Evolutionary conservation across 2,113 vertebrate genomes (phyloP).

Genomic region (Cheirogaleus medius): DNA sequence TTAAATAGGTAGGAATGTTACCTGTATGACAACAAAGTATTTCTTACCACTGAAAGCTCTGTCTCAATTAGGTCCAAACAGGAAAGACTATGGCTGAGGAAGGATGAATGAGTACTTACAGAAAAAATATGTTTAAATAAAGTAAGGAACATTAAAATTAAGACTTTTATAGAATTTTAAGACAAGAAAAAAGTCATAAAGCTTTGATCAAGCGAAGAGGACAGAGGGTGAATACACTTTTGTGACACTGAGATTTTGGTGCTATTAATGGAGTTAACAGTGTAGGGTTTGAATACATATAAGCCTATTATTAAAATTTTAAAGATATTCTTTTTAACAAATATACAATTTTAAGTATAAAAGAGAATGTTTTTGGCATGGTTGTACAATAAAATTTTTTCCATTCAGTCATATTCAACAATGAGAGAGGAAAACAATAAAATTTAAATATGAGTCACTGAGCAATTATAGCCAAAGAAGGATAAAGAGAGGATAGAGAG

Average conservation of each 20-base stretch:
- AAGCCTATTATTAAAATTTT: not conserved
- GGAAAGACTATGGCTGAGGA: not conserved
- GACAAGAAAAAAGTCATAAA: not conserved
- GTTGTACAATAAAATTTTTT: not conserved
- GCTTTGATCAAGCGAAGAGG: not conserved
- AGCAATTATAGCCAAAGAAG: not conserved
- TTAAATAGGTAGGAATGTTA: not conserved
- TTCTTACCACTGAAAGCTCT: not conserved
- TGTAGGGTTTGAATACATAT: not conserved
- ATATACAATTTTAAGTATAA: conserved; percentile 23
- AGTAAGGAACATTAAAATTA: conserved; percentile 15
- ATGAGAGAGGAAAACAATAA: not conserved
- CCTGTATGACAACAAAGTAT: not conserved
- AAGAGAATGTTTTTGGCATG: conserved; percentile 8
- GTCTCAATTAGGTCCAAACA: not conserved
- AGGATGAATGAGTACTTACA: not conserved
- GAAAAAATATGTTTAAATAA: not conserved
- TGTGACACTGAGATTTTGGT: not conserved
- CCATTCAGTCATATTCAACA: not conserved
- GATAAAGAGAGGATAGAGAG: not conserved
- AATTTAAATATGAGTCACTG: not conserved
- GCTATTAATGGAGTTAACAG: conserved; percentile 19
- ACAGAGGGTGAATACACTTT: not conserved
- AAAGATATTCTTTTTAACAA: conserved; percentile 8
- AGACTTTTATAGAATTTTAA: conserved; percentile 30